Base-by-base conservation (phyloP, 2,888 invertebrate species). In the Anarsia innoxiella region DNA sequence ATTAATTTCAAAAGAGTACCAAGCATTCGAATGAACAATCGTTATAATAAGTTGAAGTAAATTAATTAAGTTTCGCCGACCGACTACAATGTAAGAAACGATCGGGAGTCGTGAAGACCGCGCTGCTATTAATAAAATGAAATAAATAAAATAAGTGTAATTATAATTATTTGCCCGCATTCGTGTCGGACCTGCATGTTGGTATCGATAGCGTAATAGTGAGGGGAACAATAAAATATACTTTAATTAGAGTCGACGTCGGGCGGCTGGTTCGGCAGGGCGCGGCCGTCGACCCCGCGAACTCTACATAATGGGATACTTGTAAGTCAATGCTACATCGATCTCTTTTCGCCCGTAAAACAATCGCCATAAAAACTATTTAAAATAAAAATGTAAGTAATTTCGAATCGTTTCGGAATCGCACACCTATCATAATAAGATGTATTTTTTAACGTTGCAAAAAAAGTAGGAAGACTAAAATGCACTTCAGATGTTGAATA, bases 91-190 rank as follows among this genome's bases (percentile, higher is more conserved):
- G 65, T 61, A 53, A 56, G 46, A 43, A 11, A 48, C 43, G 56
- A 53, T 37, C 44, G 56, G 59, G 60, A n/a, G n/a, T n/a, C n/a
- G n/a, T n/a, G n/a, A 62, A 64, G 63, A 64, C 59, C 64, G 56
- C 52, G 44, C n/a, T n/a, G 54, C 61, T 70, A 69, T 67, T 68
- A 67, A 68, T 68, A 70, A 66, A 62, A 66, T 61, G 64, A 48
- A 66, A 74, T 74, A 75, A 75, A 72, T 77, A 77, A 75, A 74
- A 74, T 73, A 73, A 71, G n/a, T n/a, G 70, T 75, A 73, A 75
- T 79, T 76, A 79, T 70, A 79, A 79, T 78, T 72, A 79, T 82
- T 82, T 76, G 73, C 78, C 77, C 80, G 79, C 79, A 78, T 82
- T 75, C 74, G 72, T 78, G 74, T 56, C 52, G 61, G 62, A n/a